Percentiles rank a stretch among this genome's conserved stretches.
These are phyloP conservation scores for Pocota personata DNA, from an alignment of 2,888 invertebrate genomes.

Conservation along the genomic window DNA sequence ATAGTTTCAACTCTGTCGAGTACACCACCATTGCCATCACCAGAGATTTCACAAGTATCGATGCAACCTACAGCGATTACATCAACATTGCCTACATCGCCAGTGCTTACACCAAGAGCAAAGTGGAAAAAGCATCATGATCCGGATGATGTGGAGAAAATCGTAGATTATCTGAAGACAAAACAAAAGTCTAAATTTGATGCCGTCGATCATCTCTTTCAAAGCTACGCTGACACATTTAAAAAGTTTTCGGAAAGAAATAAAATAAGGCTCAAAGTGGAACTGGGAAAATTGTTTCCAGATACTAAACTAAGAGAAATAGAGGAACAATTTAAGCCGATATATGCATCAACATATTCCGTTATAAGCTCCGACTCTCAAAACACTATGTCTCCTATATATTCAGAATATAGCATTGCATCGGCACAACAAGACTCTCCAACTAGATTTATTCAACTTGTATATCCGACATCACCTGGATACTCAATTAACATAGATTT, in stretches of 20 bases:
- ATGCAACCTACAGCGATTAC: not conserved
- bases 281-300: no score
- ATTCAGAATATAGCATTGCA: no score
- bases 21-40: not conserved
- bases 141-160: not conserved
- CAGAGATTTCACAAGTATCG: not conserved
- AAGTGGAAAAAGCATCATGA: not conserved
- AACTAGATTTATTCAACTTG: no score
- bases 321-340: no score
- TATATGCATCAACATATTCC: no score
- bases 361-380: no score
- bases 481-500: no score
- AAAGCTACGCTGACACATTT: slow-evolving; percentile 18
- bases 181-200: not conserved
- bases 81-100: not conserved
- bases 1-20: not conserved
- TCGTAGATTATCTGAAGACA: not conserved
- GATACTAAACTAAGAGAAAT: no score
- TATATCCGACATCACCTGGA: no score
- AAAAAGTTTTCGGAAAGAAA: slow-evolving; percentile 20
- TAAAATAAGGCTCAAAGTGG: not conserved
- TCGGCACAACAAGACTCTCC: no score
- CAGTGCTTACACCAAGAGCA: not conserved
- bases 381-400: no score
- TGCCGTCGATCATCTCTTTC: not conserved